Base-by-base conservation (phyloP, 1,140 invertebrate species). In the Chlorops oryzae region DNA sequence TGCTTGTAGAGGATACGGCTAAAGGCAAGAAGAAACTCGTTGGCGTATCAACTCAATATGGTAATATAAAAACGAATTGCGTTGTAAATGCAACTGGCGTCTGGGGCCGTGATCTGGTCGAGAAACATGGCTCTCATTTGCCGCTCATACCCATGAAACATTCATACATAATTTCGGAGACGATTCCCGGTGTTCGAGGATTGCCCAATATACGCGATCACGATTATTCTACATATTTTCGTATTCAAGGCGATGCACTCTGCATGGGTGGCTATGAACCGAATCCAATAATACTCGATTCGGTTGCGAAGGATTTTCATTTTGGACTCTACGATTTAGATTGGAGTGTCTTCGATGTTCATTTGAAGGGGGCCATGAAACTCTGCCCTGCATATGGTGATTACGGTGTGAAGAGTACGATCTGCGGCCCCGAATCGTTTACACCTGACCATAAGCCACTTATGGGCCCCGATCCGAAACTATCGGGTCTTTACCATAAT, bases 361-460 rank as follows among this genome's bases (percentile, higher is more conserved):
- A 92, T 61, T 77, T 90, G 56, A 78, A 83, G 48, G 81, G 83
- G 22, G 87, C 89, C 4, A 73, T 81, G 2, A 80, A 84, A 51
- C 69, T 92, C 7, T 81, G 88, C 43, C 90, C 91, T 0, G 74
- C 76, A 46, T 77, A 93, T 28, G 79, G 78, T 38, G 79, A 78
- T 5, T 80, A 82, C 2, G 90, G 90, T 3, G 84, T 95, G 5
- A 92, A 87, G 70, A 85, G 85, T 17, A 92, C 89, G 0, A 82
- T 93, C 2, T 90, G 86, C 59, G 87, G 87, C 2, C 84, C 86
- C 1, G 90, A 94, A 68, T 87, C 86, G 13, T 94, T 95, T 61
- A 94, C 90, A 1, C 88, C 90, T 0, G 90, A 94, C 72, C 88
- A 92, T 61, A 91, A 89, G 66, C 88, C 90, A 13, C 59, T 94